Percentiles rank a stretch among this genome's conserved stretches.
phyloP scores from a whole-genome alignment of 2,888 invertebrate genomes.

The Dichetophora obliterata region DNA sequence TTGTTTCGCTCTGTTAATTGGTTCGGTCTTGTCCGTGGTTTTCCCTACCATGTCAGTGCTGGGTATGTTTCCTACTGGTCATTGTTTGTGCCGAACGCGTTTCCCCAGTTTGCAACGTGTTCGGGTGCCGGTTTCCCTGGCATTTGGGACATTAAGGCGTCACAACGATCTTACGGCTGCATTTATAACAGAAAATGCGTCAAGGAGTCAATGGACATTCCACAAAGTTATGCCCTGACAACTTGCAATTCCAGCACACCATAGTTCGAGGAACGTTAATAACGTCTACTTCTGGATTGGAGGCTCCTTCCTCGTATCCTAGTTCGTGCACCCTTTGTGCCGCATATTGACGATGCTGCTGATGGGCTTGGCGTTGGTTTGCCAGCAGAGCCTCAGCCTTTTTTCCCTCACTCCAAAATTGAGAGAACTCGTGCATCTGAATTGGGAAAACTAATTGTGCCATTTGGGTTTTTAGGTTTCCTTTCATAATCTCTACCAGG shows the following conservation, averaged over 20 bases:
- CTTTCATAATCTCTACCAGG: slow-evolving; percentile 4
- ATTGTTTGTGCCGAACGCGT: neutral
- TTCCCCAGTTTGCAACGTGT: neutral
- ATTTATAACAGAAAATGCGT: neutral
- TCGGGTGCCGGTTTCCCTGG: neutral
- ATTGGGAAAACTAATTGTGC: slow-evolving; percentile 5
- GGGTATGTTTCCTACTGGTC: neutral
- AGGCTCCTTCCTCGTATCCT: neutral
- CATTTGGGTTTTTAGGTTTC: neutral
- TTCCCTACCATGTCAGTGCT: too few relatives aligned
- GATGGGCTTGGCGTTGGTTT: neutral
- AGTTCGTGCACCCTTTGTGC: neutral
- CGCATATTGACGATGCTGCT: neutral
- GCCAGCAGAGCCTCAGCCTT: neutral
- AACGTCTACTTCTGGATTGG: neutral
- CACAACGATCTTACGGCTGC: neutral
- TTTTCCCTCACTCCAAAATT: neutral
- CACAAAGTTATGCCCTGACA: neutral
- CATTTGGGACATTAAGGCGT: neutral
- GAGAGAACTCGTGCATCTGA: neutral
- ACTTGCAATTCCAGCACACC: neutral
- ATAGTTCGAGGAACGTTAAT: neutral
- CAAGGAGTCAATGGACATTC: neutral
- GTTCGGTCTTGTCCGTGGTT: too few relatives aligned
- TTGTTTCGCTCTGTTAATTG: too few relatives aligned